These are phyloP conservation scores for Coelinius sp. DNA, from an alignment of 2,888 invertebrate species.

Conservation along the genomic window DNA sequence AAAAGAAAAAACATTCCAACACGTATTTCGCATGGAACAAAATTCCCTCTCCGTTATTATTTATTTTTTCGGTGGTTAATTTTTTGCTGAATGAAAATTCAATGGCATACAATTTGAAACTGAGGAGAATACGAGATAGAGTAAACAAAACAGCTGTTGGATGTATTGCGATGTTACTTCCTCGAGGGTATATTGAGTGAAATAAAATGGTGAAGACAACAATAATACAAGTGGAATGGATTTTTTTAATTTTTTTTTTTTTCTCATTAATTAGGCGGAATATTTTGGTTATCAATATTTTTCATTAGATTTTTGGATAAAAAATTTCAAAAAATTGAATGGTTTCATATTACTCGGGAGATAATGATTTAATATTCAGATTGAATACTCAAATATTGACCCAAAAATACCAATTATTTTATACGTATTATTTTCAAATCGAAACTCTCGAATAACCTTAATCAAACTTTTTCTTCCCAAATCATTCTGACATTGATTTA, in stretches of 20 bases:
- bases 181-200: not conserved
- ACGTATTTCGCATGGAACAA: not conserved
- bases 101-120: conserved; percentile 16
- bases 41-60: conserved; percentile 19
- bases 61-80: not conserved
- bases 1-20: not conserved
- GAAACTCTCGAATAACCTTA: conserved; percentile 55
- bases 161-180: not conserved
- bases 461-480: conserved; percentile 59
- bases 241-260: too few relatives aligned
- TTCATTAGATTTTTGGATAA: too few relatives aligned
- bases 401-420: not conserved
- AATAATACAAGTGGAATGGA: too few relatives aligned
- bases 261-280: too few relatives aligned
- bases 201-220: not conserved
- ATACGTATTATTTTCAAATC: conserved; percentile 29
- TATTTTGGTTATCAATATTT: too few relatives aligned
- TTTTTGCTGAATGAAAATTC: conserved; percentile 24
- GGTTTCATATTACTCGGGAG: too few relatives aligned
- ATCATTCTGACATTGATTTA: conserved; percentile 58
- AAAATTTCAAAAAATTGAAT: too few relatives aligned
- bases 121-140: not conserved
- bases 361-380: not conserved
- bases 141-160: not conserved
- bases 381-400: not conserved